These are phyloP conservation scores for Clusia tigrina DNA, from an alignment of 2,888 invertebrate species.

Conservation along the genomic window DNA sequence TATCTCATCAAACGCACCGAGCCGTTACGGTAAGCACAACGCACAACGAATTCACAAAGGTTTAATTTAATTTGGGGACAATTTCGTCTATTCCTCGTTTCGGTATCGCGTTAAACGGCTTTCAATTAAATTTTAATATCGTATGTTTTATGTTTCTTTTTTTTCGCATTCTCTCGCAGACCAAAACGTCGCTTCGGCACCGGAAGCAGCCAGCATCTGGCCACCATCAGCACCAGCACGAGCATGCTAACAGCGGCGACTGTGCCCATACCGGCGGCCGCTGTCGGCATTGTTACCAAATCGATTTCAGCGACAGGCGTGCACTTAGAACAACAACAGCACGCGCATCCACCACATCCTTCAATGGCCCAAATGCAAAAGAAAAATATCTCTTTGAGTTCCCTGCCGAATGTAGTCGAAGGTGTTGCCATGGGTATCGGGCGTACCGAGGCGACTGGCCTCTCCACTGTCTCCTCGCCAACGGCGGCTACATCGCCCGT, in stretches of 20 bases:
- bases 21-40: constrained; percentile 69
- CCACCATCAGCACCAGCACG: constrained; percentile 26
- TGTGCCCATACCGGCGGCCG: constrained; percentile 23
- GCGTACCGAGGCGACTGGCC: constrained; percentile 17
- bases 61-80: background rate
- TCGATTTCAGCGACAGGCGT: constrained; percentile 45
- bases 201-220: constrained; percentile 50
- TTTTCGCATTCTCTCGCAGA: constrained; percentile 38
- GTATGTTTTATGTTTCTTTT: background rate
- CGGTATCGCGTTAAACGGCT: constrained; percentile 19
- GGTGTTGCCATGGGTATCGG: constrained; percentile 49
- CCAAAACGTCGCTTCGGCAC: constrained; percentile 61
- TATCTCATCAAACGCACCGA: constrained; percentile 86
- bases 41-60: background rate
- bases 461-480: constrained; percentile 50
- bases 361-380: constrained; percentile 45
- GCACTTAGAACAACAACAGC: constrained; percentile 24
- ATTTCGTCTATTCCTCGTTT: background rate
- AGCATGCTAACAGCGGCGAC: constrained; percentile 28
- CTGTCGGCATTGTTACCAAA: constrained; percentile 43
- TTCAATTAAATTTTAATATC: constrained; percentile 17
- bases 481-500: constrained; percentile 46
- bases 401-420: constrained; percentile 57
- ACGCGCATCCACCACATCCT: constrained; percentile 19
- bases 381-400: constrained; percentile 55